Percentiles rank a stretch among this genome's conserved stretches.
phyloP scores from a whole-genome alignment of 53 echinoderm and acorn worm genomes.

The Paracentrotus lividus region DNA sequence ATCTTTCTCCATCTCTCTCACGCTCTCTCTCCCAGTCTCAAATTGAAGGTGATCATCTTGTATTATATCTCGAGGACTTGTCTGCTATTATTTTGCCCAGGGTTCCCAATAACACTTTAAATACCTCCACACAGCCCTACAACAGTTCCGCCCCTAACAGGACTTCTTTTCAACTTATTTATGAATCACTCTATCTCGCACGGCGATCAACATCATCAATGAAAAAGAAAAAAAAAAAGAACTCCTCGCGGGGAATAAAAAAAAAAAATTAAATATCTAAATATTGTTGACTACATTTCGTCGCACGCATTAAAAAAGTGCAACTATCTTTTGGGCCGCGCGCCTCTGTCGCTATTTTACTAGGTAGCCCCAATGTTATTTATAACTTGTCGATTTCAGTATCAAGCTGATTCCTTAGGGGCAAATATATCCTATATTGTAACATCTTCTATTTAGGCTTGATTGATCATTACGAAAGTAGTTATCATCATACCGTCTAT shows the following conservation, averaged over 20 bases:
- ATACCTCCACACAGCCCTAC: not conserved
- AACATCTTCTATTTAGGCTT: not conserved
- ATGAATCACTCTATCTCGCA: conserved; percentile 59
- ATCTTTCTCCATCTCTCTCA: not conserved
- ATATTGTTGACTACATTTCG: conserved; percentile 19
- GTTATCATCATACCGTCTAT: conserved; percentile 9
- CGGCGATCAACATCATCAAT: conserved; percentile 52
- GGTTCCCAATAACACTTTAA: not conserved
- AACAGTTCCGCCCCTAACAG: not conserved
- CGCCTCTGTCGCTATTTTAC: not conserved
- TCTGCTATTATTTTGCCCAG: conserved; percentile 13
- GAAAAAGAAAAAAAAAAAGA: no score
- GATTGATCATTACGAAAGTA: conserved; percentile 51
- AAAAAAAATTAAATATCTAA: conserved; percentile 28
- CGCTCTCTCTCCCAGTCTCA: not conserved
- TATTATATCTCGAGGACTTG: conserved; percentile 6
- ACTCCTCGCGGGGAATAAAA: conserved; percentile 7
- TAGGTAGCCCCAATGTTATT: not conserved
- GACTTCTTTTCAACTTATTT: conserved; percentile 22
- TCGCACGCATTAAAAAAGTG: conserved; percentile 24
- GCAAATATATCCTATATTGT: conserved; percentile 28
- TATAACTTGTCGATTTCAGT: conserved; percentile 31
- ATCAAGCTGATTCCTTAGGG: not conserved
- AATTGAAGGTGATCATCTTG: conserved; percentile 35
- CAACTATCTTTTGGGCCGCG: conserved; percentile 15